Percentiles rank a stretch among this genome's conserved stretches.
phyloP scores from a whole-genome alignment of 2,113 vertebrate genomes.

The Pollachius pollachius region DNA sequence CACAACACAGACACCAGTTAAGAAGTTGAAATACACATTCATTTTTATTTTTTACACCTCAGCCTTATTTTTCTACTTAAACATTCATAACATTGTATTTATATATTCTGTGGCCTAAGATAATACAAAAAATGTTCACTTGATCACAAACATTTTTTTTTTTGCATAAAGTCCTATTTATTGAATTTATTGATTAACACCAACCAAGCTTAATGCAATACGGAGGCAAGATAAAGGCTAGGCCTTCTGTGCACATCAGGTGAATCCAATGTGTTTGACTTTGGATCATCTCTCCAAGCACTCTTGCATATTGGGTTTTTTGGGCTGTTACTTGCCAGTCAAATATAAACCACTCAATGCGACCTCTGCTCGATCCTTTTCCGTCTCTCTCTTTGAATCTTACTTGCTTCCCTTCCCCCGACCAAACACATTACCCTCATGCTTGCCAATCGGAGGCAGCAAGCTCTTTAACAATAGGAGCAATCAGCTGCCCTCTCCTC shows the following conservation, averaged over 20 bases:
- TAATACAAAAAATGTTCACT: no score
- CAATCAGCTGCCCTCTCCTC: slow-evolving; percentile 68
- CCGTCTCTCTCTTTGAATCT: slow-evolving; percentile 41
- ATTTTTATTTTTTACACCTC: not conserved
- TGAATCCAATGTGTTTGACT: no score
- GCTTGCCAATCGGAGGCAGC: slow-evolving; percentile 69
- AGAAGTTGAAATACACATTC: not conserved
- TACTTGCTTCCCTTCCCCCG: slow-evolving; percentile 43
- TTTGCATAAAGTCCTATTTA: no score
- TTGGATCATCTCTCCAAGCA: no score
- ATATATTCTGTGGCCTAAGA: no score
- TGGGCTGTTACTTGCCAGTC: not conserved
- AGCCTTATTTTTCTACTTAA: not conserved
- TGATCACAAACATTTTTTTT: no score
- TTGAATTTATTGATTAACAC: no score
- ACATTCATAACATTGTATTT: no score
- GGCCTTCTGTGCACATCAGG: no score
- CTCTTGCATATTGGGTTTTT: not conserved
- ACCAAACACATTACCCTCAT: slow-evolving; percentile 69
- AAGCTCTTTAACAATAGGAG: slow-evolving; percentile 74
- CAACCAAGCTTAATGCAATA: no score
- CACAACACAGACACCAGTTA: not conserved
- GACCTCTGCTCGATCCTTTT: slow-evolving; percentile 17
- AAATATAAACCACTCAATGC: slow-evolving; percentile 23
- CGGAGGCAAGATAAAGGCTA: no score